Evolutionary conservation across 2,888 invertebrate genomes (phyloP).

Genomic region (Branchellion lobata): DNA sequence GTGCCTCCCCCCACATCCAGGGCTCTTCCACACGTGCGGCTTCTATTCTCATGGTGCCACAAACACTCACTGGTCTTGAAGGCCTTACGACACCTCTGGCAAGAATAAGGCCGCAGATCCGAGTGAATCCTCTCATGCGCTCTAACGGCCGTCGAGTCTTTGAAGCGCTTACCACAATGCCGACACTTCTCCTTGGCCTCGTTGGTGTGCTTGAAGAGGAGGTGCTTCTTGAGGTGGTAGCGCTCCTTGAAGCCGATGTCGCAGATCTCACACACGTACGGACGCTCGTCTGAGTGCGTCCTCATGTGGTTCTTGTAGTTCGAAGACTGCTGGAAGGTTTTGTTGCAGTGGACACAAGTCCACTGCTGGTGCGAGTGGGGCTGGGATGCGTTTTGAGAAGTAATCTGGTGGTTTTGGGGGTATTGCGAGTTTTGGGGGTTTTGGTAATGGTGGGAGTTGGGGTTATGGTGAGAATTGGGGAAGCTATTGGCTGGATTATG

Average conservation of each 20-base stretch:
- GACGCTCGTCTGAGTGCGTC: conserved; percentile 53
- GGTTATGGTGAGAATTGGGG: not conserved
- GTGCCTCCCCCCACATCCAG: conserved; percentile 35
- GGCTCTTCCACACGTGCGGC: conserved; percentile 51
- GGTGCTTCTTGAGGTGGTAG: conserved; percentile 53
- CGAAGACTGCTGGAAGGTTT: conserved; percentile 53
- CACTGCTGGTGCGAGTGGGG: conserved; percentile 38
- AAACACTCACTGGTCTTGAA: conserved; percentile 54
- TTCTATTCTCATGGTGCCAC: conserved; percentile 54
- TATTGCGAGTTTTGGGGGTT: not conserved
- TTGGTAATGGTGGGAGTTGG: not conserved
- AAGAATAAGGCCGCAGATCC: conserved; percentile 51
- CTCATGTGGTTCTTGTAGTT: conserved; percentile 53
- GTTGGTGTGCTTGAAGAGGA: conserved; percentile 52
- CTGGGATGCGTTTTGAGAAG: not conserved
- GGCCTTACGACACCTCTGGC: conserved; percentile 51
- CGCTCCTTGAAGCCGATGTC: conserved; percentile 53
- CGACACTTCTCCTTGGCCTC: conserved; percentile 52
- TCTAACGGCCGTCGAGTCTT: conserved; percentile 53
- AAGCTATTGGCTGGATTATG: not conserved
- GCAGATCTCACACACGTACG: conserved; percentile 53
- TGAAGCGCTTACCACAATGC: conserved; percentile 52
- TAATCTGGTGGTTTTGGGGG: not conserved
- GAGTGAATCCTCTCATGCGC: conserved; percentile 53
- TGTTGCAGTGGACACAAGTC: conserved; percentile 53